phyloP scores from a whole-genome alignment of 2,113 vertebrate genomes.

The Orientallactaga bullata region DNA sequence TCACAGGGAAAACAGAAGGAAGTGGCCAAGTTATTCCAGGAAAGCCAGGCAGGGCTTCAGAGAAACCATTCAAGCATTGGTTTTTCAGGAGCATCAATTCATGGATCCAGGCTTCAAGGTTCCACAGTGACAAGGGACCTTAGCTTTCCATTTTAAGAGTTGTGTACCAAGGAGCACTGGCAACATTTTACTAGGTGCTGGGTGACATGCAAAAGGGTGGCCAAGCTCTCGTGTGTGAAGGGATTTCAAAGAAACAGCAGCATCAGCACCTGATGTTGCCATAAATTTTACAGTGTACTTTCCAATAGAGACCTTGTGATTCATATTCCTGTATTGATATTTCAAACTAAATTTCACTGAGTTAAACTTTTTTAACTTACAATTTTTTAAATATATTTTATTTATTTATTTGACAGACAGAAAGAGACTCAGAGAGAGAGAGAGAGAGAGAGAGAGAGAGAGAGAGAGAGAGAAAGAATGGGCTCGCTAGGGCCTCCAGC shows the following conservation, averaged over 20 bases:
- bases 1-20: neutral
- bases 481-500: too few relatives aligned
- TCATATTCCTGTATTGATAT: neutral
- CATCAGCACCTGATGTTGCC: neutral
- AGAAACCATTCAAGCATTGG: neutral
- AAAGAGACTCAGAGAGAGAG: too few relatives aligned
- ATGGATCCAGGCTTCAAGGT: neutral
- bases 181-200: neutral
- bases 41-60: neutral
- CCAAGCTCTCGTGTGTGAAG: neutral
- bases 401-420: too few relatives aligned
- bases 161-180: neutral
- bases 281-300: neutral
- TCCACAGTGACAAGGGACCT: neutral
- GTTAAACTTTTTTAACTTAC: neutral
- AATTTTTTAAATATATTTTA: too few relatives aligned
- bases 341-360: constrained; percentile 26
- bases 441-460: too few relatives aligned
- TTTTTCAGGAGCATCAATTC: neutral
- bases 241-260: neutral
- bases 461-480: too few relatives aligned
- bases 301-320: neutral
- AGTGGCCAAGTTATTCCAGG: neutral
- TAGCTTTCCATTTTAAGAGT: neutral
- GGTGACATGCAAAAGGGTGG: neutral